Conservation (phyloP, 1,140 invertebrate genomes). For the Melipona quadrifasciata region DNA sequence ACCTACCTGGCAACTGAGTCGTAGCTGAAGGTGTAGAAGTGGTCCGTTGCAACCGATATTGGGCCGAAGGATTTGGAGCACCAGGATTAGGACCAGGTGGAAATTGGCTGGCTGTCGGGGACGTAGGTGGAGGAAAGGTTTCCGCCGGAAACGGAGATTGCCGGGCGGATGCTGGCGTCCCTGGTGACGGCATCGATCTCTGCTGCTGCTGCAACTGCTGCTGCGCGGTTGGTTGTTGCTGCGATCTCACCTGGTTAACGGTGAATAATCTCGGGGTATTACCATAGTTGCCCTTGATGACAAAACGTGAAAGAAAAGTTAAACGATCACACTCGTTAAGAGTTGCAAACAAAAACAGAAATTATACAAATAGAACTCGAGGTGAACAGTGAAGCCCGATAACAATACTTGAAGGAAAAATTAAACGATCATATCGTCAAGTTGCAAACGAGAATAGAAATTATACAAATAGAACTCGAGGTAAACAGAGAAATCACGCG, state of each 20-base stretch:
- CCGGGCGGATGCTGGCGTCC: conserved; percentile 80
- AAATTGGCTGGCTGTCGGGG: conserved; percentile 79
- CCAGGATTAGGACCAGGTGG: conserved; percentile 82
- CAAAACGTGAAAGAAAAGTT: conserved; percentile 42
- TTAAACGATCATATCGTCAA: background rate
- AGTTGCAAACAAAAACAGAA: background rate
- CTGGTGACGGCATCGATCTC: conserved; percentile 82
- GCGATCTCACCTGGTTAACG: conserved; percentile 77
- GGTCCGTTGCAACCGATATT: conserved; percentile 85
- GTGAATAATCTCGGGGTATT: conserved; percentile 80
- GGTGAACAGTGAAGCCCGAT: conserved; percentile 54
- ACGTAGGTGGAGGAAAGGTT: conserved; percentile 82
- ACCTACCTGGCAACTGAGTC: conserved; percentile 86
- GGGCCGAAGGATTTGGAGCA: conserved; percentile 81
- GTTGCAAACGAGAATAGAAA: background rate
- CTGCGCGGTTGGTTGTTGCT: conserved; percentile 68
- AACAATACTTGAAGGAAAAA: conserved; percentile 44
- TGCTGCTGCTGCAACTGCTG: conserved; percentile 76
- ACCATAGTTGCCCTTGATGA: conserved; percentile 76
- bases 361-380: background rate
- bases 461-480: background rate
- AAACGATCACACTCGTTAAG: background rate
- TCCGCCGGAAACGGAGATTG: conserved; percentile 84
- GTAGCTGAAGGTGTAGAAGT: conserved; percentile 85
- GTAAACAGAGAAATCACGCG: background rate